Conservation (phyloP, 2,797 vertebrate genomes). For the Lagodon rhomboides region DNA sequence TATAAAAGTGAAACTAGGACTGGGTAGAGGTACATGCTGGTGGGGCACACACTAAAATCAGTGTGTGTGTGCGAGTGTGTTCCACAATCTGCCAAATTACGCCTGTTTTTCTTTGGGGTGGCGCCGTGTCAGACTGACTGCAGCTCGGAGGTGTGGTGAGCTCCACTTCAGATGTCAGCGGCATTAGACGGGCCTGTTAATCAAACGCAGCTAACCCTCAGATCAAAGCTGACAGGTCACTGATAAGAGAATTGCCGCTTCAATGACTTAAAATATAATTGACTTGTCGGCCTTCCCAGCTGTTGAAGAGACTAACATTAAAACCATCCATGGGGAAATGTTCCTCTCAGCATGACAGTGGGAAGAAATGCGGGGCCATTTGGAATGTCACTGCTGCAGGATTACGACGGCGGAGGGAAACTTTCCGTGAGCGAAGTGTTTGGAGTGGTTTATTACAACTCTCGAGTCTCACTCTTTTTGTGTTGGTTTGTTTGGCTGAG, state of each 20-base stretch:
- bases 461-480: constrained; percentile 2
- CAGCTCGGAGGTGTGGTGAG: constrained; percentile 39
- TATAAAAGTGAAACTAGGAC: no score
- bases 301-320: constrained; percentile 53
- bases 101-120: constrained; percentile 14
- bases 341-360: constrained; percentile 40
- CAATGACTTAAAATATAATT: constrained; percentile 59
- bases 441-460: constrained; percentile 24
- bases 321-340: constrained; percentile 54
- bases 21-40: no score
- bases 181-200: constrained; percentile 47
- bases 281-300: constrained; percentile 52
- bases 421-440: constrained; percentile 16
- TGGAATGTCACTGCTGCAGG: constrained; percentile 33
- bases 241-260: constrained; percentile 61
- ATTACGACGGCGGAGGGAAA: constrained; percentile 17
- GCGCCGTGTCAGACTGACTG: not conserved
- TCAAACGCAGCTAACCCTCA: constrained; percentile 36
- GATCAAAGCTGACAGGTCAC: constrained; percentile 60
- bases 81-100: not conserved
- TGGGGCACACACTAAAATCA: no score
- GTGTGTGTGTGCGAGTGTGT: no score
- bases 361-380: constrained; percentile 40
- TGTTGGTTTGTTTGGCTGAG: constrained; percentile 14
- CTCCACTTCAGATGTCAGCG: constrained; percentile 38